These are phyloP conservation scores for Quiscalus mexicanus DNA, from an alignment of 2,113 vertebrate genomes.

Conservation along the genomic window DNA sequence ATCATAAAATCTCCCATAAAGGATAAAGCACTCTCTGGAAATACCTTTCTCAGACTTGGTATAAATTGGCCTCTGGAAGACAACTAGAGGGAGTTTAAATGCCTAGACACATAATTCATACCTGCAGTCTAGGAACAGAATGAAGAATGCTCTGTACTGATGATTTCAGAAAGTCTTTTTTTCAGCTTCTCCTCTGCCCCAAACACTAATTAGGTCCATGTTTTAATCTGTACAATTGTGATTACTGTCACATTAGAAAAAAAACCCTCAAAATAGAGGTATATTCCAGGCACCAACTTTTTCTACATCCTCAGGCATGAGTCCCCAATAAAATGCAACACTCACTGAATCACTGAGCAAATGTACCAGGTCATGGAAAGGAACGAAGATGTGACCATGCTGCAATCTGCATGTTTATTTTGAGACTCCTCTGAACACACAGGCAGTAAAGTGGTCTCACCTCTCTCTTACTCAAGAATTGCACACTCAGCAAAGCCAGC, in stretches of 20 bases:
- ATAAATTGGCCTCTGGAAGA: constrained; percentile 28
- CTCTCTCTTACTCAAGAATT: neutral
- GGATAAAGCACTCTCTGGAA: constrained; percentile 6
- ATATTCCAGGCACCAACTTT: neutral
- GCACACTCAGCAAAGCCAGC: neutral
- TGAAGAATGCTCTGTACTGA: neutral
- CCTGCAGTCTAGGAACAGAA: neutral
- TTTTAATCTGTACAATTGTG: neutral
- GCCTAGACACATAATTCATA: neutral
- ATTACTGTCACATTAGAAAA: neutral
- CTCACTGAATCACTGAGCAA: neutral
- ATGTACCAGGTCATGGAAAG: neutral
- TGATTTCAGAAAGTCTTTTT: neutral
- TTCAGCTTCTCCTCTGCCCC: neutral
- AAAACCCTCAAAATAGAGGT: neutral
- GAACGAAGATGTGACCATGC: neutral
- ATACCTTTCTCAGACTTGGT: neutral
- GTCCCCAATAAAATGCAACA: neutral
- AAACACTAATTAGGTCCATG: neutral
- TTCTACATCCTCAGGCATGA: neutral
- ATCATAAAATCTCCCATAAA: constrained; percentile 29
- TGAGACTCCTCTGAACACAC: neutral
- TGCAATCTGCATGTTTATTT: neutral
- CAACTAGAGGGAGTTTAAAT: neutral
- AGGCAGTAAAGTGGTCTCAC: neutral